A percentile compares a stretch with the other conserved stretches of the same genome.
These are phyloP conservation scores for Atherix ibis DNA, from an alignment of 2,888 invertebrate genomes.

Conservation along the genomic window DNA sequence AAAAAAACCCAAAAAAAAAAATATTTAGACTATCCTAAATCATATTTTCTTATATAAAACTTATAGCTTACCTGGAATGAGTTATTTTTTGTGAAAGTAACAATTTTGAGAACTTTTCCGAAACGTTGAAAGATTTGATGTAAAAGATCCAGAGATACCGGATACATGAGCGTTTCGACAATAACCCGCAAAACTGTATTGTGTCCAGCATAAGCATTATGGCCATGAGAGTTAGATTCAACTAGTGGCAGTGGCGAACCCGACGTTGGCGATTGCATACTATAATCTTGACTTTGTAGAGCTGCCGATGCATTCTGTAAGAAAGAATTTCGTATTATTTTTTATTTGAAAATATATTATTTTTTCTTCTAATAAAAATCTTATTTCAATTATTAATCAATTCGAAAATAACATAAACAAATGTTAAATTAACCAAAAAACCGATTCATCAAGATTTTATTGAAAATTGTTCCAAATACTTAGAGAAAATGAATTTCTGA, in stretches of 20 bases:
- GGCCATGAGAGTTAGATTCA: constrained; percentile 33
- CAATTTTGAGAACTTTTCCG: constrained; percentile 98
- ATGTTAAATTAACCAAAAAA: too few relatives aligned
- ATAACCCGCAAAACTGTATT: constrained; percentile 96
- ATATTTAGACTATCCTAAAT: too few relatives aligned
- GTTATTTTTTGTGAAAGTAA: constrained; percentile 99
- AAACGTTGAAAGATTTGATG: constrained; percentile 97
- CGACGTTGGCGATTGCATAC: constrained; percentile 40
- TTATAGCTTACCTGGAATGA: constrained; percentile 34
- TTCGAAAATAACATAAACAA: too few relatives aligned
- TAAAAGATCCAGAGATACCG: constrained; percentile 92
- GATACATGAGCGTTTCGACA: constrained; percentile 97
- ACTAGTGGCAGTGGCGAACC: constrained; percentile 45
- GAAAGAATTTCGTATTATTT: too few relatives aligned
- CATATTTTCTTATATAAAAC: constrained; percentile 1
- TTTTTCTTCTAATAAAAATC: too few relatives aligned
- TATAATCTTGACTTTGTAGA: constrained; percentile 68
- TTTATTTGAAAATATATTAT: too few relatives aligned
- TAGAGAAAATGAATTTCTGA: too few relatives aligned
- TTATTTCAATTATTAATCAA: too few relatives aligned
- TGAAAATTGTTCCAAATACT: too few relatives aligned
- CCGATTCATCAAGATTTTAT: too few relatives aligned
- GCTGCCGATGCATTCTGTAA: constrained; percentile 74
- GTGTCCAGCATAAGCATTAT: constrained; percentile 53
- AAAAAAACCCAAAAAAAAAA: too few relatives aligned